Percentiles rank a stretch among this genome's conserved stretches.
phyloP scores from a whole-genome alignment of 2,888 invertebrate genomes.

The Exephanes ischioxanthus region DNA sequence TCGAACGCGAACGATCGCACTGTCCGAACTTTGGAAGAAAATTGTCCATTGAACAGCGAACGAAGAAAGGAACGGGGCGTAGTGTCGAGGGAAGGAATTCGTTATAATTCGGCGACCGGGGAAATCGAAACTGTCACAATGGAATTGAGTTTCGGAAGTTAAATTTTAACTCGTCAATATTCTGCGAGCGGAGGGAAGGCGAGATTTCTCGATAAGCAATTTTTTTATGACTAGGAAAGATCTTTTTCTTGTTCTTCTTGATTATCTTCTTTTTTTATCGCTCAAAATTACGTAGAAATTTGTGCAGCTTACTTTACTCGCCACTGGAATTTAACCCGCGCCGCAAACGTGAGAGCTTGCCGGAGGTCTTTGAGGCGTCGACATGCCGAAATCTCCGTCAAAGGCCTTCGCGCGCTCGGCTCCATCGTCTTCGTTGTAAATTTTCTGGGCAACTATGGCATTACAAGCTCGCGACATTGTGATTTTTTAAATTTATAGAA shows the following conservation, averaged over 20 bases:
- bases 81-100: constrained; percentile 9
- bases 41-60: constrained; percentile 22
- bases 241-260: background rate
- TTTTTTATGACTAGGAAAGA: background rate
- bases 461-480: background rate
- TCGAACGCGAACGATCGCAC: constrained; percentile 4
- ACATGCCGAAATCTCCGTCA: constrained; percentile 39
- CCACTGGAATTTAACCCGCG: constrained; percentile 47
- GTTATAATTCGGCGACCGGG: constrained; percentile 40
- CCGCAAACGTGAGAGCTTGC: constrained; percentile 2
- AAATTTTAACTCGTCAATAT: constrained; percentile 13
- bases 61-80: background rate
- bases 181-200: background rate
- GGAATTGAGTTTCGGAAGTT: constrained; percentile 29
- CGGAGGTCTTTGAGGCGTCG: constrained; percentile 33
- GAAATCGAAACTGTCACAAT: constrained; percentile 38
- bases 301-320: background rate
- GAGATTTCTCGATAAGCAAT: background rate
- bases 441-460: background rate
- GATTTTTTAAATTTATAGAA: background rate
- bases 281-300: background rate
- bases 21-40: constrained; percentile 14
- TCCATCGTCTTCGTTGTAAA: background rate
- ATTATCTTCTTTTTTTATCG: constrained; percentile 3
- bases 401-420: constrained; percentile 35